Conservation (phyloP, 1,140 invertebrate genomes). For the Luehdorfia chinensis region DNA sequence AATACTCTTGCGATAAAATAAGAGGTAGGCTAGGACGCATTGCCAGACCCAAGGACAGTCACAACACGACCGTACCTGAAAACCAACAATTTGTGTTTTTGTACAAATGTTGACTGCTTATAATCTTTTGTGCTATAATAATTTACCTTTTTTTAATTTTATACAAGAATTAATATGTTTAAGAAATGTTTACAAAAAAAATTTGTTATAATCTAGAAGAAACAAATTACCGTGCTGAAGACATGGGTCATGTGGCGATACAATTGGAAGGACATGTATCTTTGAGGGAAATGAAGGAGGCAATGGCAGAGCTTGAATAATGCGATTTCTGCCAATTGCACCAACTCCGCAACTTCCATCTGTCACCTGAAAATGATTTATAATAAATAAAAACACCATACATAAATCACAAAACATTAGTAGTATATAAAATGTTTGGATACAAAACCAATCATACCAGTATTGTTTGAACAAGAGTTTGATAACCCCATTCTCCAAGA, state of each 20-base stretch:
- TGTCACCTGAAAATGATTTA: conserved; percentile 86
- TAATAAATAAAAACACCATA: conserved; percentile 2
- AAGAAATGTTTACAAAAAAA: too few relatives aligned
- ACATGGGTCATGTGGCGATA: conserved; percentile 76
- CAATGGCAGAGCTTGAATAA: conserved; percentile 78
- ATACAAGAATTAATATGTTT: too few relatives aligned
- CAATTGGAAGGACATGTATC: conserved; percentile 85
- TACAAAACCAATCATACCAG: conserved; percentile 45
- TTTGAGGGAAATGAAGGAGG: conserved; percentile 90
- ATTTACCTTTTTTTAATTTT: too few relatives aligned
- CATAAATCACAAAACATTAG: conserved; percentile 3
- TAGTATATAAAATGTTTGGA: conserved; percentile 50
- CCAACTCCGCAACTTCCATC: conserved; percentile 88
- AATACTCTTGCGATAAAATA: too few relatives aligned
- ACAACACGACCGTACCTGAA: too few relatives aligned
- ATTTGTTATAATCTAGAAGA: too few relatives aligned
- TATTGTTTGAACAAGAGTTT: conserved; percentile 83
- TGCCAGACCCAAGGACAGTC: too few relatives aligned
- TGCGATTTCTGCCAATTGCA: conserved; percentile 72
- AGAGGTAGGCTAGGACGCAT: too few relatives aligned
- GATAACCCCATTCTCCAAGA: conserved; percentile 90
- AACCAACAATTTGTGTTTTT: too few relatives aligned
- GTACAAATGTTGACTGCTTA: too few relatives aligned
- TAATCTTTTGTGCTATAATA: too few relatives aligned
- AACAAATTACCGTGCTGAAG: conserved; percentile 75